Evolutionary conservation across 2,797 vertebrate species (phyloP).

Genomic region (Ctenopoma multispine): DNA sequence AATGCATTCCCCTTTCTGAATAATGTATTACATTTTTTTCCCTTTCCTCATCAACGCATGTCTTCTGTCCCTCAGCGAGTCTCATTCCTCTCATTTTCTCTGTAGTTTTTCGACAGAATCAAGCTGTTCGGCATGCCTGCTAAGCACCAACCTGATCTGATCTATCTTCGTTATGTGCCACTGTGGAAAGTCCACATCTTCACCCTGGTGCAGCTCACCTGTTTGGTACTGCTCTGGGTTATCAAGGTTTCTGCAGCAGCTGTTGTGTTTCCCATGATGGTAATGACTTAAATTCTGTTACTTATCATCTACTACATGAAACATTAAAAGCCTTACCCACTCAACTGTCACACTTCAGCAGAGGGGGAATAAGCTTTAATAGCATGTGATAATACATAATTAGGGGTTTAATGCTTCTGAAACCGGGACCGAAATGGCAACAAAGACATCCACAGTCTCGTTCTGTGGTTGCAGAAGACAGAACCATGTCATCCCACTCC

Average conservation of each 20-base stretch:
- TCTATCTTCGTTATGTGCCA: slow-evolving; percentile 95
- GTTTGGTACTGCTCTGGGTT: slow-evolving; percentile 92
- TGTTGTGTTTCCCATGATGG: slow-evolving; percentile 99
- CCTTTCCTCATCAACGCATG: not conserved
- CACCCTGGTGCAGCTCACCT: slow-evolving; percentile 93
- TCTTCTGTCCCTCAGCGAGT: slow-evolving; percentile 6
- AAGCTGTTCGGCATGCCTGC: slow-evolving; percentile 96
- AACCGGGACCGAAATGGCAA: too few species aligned
- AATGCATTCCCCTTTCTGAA: slow-evolving; percentile 25
- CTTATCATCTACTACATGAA: not conserved
- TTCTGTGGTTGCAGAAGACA: too few species aligned
- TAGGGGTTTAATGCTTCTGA: too few species aligned
- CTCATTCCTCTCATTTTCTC: slow-evolving; percentile 28
- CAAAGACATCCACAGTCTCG: too few species aligned
- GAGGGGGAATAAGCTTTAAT: not conserved
- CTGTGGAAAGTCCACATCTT: slow-evolving; percentile 97
- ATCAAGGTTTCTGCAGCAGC: slow-evolving; percentile 94
- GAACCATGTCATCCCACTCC: too few species aligned
- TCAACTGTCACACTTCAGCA: not conserved
- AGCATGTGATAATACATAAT: not conserved
- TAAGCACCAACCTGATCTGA: slow-evolving; percentile 95
- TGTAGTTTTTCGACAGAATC: slow-evolving; percentile 95
- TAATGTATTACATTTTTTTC: slow-evolving; percentile 12
- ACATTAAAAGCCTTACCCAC: not conserved
- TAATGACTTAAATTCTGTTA: slow-evolving; percentile 56